Evolutionary conservation across 2,888 invertebrate genomes (phyloP).

Genomic region (Chloromyia formosa): DNA sequence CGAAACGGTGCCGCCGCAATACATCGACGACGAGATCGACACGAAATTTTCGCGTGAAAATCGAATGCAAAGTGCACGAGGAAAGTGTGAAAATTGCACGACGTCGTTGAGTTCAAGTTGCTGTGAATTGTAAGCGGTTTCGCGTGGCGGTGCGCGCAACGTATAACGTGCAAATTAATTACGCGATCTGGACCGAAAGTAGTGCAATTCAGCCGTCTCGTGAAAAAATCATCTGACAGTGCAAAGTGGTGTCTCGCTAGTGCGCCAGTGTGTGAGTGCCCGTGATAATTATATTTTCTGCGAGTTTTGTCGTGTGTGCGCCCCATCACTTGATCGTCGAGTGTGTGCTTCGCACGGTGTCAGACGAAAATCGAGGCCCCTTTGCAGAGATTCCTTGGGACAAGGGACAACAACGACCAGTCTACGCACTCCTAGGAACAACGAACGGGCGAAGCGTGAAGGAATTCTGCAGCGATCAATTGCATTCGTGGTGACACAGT

Average conservation of each 20-base stretch:
- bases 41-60: conserved; percentile 14
- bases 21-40: conserved; percentile 18
- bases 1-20: conserved; percentile 3
- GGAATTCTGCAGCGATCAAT: too few relatives aligned
- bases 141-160: neutral
- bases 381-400: neutral
- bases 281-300: neutral
- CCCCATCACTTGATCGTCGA: conserved; percentile 1
- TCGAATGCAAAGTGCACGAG: neutral
- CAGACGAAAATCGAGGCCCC: neutral
- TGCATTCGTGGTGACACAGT: too few relatives aligned
- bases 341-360: neutral
- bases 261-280: conserved; percentile 27
- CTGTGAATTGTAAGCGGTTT: neutral
- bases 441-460: neutral
- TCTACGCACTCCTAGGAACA: neutral
- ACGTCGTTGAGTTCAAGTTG: neutral
- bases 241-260: conserved; percentile 16
- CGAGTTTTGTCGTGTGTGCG: neutral
- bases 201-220: conserved; percentile 6
- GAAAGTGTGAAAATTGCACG: conserved; percentile 5
- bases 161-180: conserved; percentile 1
- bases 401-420: neutral
- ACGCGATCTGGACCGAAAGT: neutral
- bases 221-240: conserved; percentile 41